phyloP scores from a whole-genome alignment of 2,797 vertebrate genomes.

The Intellagama lesueurii region DNA sequence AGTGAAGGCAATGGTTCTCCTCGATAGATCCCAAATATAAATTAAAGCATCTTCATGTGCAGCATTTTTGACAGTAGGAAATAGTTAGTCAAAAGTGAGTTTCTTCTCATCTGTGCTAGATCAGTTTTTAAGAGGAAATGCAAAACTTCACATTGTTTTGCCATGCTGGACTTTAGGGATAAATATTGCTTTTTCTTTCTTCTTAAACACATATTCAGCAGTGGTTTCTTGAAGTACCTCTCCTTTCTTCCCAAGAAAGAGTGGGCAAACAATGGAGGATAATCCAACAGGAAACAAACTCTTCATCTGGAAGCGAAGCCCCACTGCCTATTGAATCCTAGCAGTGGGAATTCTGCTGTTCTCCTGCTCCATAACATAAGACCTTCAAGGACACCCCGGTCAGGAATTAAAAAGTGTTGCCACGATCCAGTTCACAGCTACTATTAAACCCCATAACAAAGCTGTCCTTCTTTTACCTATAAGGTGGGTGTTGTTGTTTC shows the following conservation, averaged over 20 bases:
- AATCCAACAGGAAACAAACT: constrained; percentile 67
- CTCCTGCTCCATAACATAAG: constrained; percentile 68
- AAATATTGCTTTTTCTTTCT: constrained; percentile 83
- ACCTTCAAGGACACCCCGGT: constrained; percentile 59
- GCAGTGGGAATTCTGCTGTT: constrained; percentile 59
- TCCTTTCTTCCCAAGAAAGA: constrained; percentile 61
- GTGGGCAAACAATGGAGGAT: constrained; percentile 60
- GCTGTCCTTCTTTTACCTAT: constrained; percentile 67
- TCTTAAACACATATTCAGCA: constrained; percentile 80
- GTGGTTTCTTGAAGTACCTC: constrained; percentile 70
- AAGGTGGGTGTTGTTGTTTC: constrained; percentile 63
- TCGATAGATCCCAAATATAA: constrained; percentile 71
- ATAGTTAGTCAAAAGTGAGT: constrained; percentile 78
- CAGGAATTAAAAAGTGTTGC: constrained; percentile 58
- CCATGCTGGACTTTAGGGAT: constrained; percentile 78
- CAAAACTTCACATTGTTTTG: constrained; percentile 77
- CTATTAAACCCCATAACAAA: constrained; percentile 69
- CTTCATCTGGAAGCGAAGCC: constrained; percentile 63
- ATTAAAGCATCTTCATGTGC: constrained; percentile 79
- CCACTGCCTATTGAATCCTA: constrained; percentile 67
- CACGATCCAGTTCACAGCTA: constrained; percentile 66
- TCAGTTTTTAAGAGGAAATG: constrained; percentile 72
- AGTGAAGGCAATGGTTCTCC: constrained; percentile 69
- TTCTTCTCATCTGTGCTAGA: constrained; percentile 77
- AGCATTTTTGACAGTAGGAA: constrained; percentile 74